A percentile compares a stretch with the other conserved stretches of the same genome.
Conservation (phyloP, 2,888 invertebrate genomes). For the Melinopterus prodromus region DNA sequence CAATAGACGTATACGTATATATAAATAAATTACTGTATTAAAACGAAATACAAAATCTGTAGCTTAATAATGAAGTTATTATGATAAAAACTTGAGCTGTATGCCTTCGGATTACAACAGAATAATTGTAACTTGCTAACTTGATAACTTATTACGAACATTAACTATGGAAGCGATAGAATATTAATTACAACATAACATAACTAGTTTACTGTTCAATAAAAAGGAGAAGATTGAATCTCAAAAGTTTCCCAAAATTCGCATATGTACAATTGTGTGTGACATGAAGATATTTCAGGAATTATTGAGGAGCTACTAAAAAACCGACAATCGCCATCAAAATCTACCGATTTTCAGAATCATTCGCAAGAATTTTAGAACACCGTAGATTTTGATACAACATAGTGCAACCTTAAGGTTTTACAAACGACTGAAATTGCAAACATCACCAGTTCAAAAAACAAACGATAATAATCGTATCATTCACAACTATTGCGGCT, state of each 20-base stretch:
- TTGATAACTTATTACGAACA: not conserved
- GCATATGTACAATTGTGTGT: constrained; percentile 13
- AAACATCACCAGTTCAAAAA: not conserved
- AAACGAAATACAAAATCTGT: constrained; percentile 4
- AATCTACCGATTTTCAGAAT: not conserved
- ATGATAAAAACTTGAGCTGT: not conserved
- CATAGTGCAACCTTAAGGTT: not conserved
- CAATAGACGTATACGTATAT: constrained; percentile 18
- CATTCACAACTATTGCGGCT: constrained; percentile 30
- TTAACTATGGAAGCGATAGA: not conserved
- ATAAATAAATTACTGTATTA: not conserved
- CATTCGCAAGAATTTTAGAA: not conserved
- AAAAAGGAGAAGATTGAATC: not conserved
- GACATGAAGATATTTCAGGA: not conserved
- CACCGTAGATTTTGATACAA: not conserved
- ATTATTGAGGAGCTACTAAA: not conserved
- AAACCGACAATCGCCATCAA: not conserved
- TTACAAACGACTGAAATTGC: not conserved
- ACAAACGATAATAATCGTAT: not conserved
- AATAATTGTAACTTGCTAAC: not conserved
- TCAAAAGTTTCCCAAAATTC: constrained; percentile 26
- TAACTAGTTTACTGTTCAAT: constrained; percentile 4
- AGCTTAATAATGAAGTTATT: not conserved
- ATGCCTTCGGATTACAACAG: not conserved
- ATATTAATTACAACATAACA: not conserved